Base-by-base conservation (phyloP, 1,140 invertebrate genomes). In the Elysia chlorotica region DNA sequence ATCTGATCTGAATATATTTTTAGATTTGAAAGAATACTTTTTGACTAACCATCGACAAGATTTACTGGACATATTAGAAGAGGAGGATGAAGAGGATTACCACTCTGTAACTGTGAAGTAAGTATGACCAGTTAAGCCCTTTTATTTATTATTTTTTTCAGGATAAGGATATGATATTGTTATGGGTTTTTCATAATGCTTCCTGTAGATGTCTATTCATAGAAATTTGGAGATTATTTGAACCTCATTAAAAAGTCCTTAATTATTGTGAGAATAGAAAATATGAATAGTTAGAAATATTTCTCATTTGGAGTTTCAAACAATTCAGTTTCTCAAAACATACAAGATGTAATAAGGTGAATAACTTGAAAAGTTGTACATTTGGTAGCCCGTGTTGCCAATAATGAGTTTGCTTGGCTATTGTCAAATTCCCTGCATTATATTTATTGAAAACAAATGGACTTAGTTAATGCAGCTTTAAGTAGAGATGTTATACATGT, bases 81-180 rank as follows among this genome's bases (percentile, higher is more conserved):
- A 78, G 57, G 79, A 81, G 65, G 85, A 86, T 74, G 77, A 77
- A 31, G 77, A 79, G 36, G 80, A 84, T 17, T 82, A 85, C 74
- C 83, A 79, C 65, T 79, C 81, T 59, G 59, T 82, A 33, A 71
- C 76, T 33, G 73, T 79, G 14, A 73, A 82, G 79, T 79, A 76
- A 71, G 79, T 68, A 14, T 37, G 30, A 2, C n/a, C 31, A 65
- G 71, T 38, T 31, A 25, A 23, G 21, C 54, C 41, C 48, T 5
- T 67, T 2, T 19, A 19, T 67, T 3, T n/a, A 54, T 28, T 54
- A 17, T 2, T 2, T 53, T 21, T 2, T 31, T 67, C 33, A 5
- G 10, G 17, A 10, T 21, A 17, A 28, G 2, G 31, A 10, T 36
- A 36, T 2, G 17, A 54, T 21, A 2, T 53, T 53, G 28, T 53